A percentile compares a stretch with the other conserved stretches of the same genome.
Conservation (phyloP, 2,888 invertebrate genomes). For the Erebia aethiops region DNA sequence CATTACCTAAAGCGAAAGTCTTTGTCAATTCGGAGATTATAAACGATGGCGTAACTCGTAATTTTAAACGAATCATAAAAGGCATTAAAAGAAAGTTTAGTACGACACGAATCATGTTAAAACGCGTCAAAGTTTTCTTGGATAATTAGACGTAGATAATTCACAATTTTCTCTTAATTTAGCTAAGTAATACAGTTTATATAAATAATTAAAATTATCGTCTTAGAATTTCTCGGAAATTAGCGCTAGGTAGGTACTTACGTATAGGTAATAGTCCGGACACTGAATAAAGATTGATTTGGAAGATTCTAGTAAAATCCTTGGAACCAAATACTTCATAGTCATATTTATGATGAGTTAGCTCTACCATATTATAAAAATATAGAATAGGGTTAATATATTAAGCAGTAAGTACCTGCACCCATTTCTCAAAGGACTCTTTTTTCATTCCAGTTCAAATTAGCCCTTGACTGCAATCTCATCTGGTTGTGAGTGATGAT, state of each 20-base stretch:
- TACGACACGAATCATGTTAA: constrained; percentile 28
- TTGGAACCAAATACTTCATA: neutral
- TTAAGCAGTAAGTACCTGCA: too few species aligned
- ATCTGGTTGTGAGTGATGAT: neutral
- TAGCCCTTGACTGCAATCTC: neutral
- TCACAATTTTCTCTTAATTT: constrained; percentile 13
- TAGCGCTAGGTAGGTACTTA: neutral
- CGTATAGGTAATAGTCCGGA: neutral
- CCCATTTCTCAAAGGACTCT: too few species aligned
- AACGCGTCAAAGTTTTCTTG: constrained; percentile 19
- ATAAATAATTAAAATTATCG: neutral
- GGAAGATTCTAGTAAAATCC: neutral
- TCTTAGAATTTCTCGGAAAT: neutral
- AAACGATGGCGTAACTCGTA: constrained; percentile 26
- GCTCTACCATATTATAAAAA: too few species aligned
- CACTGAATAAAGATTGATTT: neutral
- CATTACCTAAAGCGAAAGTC: constrained; percentile 35
- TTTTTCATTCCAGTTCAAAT: neutral
- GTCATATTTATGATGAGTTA: too few species aligned
- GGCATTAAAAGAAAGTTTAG: constrained; percentile 32
- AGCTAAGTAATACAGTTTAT: constrained; percentile 1
- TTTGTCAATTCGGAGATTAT: constrained; percentile 27
- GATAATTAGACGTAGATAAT: constrained; percentile 17
- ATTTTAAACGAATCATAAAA: constrained; percentile 34
- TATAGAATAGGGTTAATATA: too few species aligned